These are phyloP conservation scores for Patella pellucida DNA, from an alignment of 2,888 invertebrate species.

Conservation along the genomic window DNA sequence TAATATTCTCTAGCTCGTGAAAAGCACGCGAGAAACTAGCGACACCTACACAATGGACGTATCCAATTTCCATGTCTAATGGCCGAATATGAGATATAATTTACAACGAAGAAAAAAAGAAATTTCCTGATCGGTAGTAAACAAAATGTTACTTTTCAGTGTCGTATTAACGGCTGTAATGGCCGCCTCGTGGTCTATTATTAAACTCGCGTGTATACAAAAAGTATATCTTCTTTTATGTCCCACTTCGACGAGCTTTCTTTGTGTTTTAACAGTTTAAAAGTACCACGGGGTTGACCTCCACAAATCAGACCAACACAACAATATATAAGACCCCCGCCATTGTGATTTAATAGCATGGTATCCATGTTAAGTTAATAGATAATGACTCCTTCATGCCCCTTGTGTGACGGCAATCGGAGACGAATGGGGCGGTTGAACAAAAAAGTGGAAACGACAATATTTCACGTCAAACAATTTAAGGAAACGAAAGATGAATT, in stretches of 20 bases:
- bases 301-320: neutral
- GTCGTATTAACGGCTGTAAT: too few species aligned
- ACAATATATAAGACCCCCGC: neutral
- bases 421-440: neutral
- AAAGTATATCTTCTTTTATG: too few species aligned
- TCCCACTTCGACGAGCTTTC: neutral
- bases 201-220: too few species aligned
- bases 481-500: constrained; percentile 3
- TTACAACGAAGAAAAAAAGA: too few species aligned
- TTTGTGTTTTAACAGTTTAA: neutral
- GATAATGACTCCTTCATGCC: neutral
- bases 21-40: too few species aligned
- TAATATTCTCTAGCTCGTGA: too few species aligned
- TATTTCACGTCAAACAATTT: neutral
- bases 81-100: too few species aligned
- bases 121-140: too few species aligned
- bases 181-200: too few species aligned
- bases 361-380: neutral
- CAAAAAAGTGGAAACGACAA: neutral
- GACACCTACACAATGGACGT: too few species aligned
- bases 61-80: too few species aligned
- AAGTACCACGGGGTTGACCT: neutral
- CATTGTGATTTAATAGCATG: constrained; percentile 2
- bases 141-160: too few species aligned
- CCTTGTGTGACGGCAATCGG: neutral